Evolutionary conservation across 2,888 invertebrate species (phyloP), one percentile per base, ranked within the genome.

Genomic region (Drosophila pegasa): DNA sequence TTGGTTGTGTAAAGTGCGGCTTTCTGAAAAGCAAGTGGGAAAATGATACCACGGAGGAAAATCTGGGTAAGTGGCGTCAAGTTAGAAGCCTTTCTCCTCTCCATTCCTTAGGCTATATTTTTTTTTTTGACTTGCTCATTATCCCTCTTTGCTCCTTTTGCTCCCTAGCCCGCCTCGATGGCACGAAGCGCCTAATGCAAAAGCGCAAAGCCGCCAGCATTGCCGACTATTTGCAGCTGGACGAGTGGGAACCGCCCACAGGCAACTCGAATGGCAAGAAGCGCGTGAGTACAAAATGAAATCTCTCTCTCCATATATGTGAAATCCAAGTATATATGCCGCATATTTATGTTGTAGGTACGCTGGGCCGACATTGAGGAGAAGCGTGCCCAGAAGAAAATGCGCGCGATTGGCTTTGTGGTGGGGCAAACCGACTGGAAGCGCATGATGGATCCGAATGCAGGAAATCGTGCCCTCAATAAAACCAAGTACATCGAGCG

Each of bases 301-400:
- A n/a, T 18, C 2, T n/a, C 16, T n/a, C 10, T n/a, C n/a, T n/a
- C n/a, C n/a, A n/a, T n/a, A n/a, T n/a, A n/a, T n/a, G n/a, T n/a
- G n/a, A n/a, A n/a, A n/a, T n/a, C n/a, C n/a, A n/a, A n/a, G n/a
- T n/a, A n/a, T n/a, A n/a, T n/a, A n/a, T n/a, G n/a, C n/a, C n/a
- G 4, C n/a, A 18, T 10, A 2, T 9, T 7, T n/a, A 9, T 8
- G 0, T 67, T 71, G 2, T 45, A 99, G 98, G 98, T 99, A 85
- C 96, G 98, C 88, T 99, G 99, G 99, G 98, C 98, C 52, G 99
- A 99, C 93, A 94, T 99, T 90, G 99, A 99, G 93, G 98, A 98
- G 92, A 94, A 96, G 90, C 96, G 96, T 88, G 93, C 96, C 88
- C 98, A 98, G 93, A 96, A 97, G 91, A 97, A 98, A 93, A 96